Evolutionary conservation across 2,113 vertebrate genomes (phyloP).

Genomic region (Amazona vittata): DNA sequence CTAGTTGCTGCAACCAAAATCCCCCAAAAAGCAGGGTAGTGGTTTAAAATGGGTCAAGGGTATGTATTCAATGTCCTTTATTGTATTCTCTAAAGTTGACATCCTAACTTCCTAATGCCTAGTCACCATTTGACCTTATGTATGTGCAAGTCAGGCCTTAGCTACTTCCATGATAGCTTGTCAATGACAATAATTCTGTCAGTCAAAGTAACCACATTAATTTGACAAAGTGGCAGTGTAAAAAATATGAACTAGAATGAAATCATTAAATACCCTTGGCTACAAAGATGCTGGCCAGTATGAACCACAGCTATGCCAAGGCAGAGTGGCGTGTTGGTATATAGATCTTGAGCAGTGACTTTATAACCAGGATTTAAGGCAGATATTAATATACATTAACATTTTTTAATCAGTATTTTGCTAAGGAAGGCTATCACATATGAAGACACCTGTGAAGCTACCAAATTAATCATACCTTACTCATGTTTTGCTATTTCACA

Average conservation of each 20-base stretch:
- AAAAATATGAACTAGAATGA: not conserved
- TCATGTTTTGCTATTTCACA: not conserved
- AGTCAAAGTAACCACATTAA: not conserved
- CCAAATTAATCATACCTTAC: not conserved
- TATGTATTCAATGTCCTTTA: not conserved
- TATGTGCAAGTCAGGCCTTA: not conserved
- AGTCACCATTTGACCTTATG: not conserved
- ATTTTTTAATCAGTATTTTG: not conserved
- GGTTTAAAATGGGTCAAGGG: not conserved
- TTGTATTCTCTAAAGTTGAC: not conserved
- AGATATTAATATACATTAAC: not conserved
- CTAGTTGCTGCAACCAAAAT: not conserved
- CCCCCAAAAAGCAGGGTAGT: not conserved
- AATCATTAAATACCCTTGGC: not conserved
- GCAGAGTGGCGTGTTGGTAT: rapidly evolving
- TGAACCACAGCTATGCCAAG: not conserved
- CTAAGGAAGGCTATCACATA: not conserved
- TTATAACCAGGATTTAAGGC: not conserved
- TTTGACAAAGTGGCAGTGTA: not conserved
- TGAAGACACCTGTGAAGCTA: not conserved
- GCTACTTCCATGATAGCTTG: not conserved
- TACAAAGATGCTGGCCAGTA: not conserved
- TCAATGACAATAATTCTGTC: not conserved
- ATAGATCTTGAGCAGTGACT: not conserved
- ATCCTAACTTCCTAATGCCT: not conserved